Conservation (phyloP, 2,888 invertebrate species). For the Thereva unica region DNA sequence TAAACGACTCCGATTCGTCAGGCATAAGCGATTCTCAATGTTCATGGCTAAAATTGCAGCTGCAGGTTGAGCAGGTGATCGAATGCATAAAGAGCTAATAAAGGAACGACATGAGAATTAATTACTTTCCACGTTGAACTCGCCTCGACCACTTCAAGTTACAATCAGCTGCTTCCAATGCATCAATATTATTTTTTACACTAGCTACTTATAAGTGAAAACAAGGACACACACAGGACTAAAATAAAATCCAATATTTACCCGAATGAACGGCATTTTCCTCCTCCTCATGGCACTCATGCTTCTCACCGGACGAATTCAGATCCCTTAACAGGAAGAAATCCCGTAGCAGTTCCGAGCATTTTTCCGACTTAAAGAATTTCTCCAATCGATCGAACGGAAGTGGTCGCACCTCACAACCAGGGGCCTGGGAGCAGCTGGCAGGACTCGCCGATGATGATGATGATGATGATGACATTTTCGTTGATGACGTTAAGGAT, state of each 20-base stretch:
- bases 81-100: no score
- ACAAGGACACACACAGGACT: not conserved
- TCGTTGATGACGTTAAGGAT: slow-evolving; percentile 60
- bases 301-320: slow-evolving; percentile 47
- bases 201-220: no score
- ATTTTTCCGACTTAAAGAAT: slow-evolving; percentile 55
- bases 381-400: slow-evolving; percentile 54
- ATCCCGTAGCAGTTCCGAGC: slow-evolving; percentile 54
- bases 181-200: no score
- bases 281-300: slow-evolving; percentile 62
- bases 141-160: no score
- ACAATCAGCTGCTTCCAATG: no score
- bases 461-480: slow-evolving; percentile 45
- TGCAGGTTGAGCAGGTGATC: no score
- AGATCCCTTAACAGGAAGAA: slow-evolving; percentile 55
- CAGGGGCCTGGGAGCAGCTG: slow-evolving; percentile 13
- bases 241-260: slow-evolving; percentile 55
- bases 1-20: no score
- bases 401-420: slow-evolving; percentile 54
- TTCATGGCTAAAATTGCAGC: no score
- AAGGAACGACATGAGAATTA: no score
- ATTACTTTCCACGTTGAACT: no score
- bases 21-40: no score
- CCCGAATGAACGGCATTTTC: slow-evolving; percentile 76
- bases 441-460: not conserved